phyloP scores from a whole-genome alignment of 64 coral and sea anemone species.

The Pocillopora damicornis region DNA sequence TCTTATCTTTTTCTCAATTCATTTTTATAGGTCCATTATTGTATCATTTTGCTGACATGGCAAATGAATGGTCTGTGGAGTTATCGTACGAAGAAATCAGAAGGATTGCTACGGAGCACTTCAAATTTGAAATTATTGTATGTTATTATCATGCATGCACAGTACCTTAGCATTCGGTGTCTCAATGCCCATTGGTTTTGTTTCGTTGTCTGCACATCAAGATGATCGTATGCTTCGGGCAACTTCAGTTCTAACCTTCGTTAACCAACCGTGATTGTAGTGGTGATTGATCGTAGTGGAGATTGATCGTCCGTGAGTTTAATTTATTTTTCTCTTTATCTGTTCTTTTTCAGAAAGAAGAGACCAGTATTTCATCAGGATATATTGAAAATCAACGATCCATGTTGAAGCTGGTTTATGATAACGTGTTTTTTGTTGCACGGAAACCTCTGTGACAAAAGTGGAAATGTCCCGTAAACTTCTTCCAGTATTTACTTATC shows the following conservation, averaged over 20 bases:
- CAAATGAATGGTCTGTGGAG: constrained; percentile 90
- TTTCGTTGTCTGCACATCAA: not conserved
- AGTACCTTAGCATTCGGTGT: not conserved
- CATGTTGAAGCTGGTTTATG: constrained; percentile 87
- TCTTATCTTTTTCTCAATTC: not conserved
- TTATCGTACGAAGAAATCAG: constrained; percentile 92
- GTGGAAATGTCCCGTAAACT: not conserved
- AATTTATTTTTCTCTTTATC: not conserved
- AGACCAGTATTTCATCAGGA: constrained; percentile 62
- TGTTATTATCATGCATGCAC: not conserved
- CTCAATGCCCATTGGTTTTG: not conserved
- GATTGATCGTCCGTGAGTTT: not conserved
- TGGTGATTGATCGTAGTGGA: not conserved
- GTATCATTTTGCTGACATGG: constrained; percentile 92
- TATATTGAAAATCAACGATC: constrained; percentile 88
- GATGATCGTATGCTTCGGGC: not conserved
- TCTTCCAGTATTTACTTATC: too few species aligned
- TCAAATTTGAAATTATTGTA: constrained; percentile 91
- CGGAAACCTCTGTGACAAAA: constrained; percentile 66
- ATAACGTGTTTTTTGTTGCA: constrained; percentile 91
- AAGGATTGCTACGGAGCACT: constrained; percentile 66
- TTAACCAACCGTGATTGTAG: not conserved
- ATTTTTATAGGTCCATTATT: constrained; percentile 70
- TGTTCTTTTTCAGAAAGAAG: constrained; percentile 65
- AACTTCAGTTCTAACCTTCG: too few species aligned